Evolutionary conservation across 2,797 vertebrate genomes (phyloP).

Genomic region (Chaetophractus vellerosus): DNA sequence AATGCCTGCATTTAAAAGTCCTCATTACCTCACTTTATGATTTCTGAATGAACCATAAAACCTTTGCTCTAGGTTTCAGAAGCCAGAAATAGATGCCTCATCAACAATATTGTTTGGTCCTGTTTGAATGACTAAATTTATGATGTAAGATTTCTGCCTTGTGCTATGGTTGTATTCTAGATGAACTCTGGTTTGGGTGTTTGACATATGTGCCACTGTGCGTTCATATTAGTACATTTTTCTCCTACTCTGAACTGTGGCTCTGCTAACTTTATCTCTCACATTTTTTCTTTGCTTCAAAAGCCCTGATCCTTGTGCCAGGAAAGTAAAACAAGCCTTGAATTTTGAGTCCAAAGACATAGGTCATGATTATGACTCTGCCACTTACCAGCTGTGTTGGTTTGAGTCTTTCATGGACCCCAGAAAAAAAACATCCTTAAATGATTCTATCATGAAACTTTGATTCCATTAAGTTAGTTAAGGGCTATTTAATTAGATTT

Average conservation of each 20-base stretch:
- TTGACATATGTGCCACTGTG: neutral
- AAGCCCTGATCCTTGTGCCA: neutral
- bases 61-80: neutral
- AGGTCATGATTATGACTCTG: neutral
- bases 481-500: no score
- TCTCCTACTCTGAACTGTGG: neutral
- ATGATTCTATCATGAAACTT: no score
- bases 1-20: neutral
- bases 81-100: neutral
- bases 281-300: neutral
- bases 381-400: neutral
- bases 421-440: no score
- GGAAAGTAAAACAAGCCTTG: constrained; percentile 21
- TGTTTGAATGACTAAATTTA: constrained; percentile 17
- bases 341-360: neutral
- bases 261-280: neutral
- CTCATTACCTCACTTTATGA: constrained; percentile 32
- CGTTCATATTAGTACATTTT: neutral
- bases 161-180: neutral
- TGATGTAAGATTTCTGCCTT: neutral
- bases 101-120: neutral
- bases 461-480: no score
- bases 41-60: constrained; percentile 58
- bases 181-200: neutral
- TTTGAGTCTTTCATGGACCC: no score